Conservation (phyloP, 2,797 vertebrate species). For the Sitta carolinensis region DNA sequence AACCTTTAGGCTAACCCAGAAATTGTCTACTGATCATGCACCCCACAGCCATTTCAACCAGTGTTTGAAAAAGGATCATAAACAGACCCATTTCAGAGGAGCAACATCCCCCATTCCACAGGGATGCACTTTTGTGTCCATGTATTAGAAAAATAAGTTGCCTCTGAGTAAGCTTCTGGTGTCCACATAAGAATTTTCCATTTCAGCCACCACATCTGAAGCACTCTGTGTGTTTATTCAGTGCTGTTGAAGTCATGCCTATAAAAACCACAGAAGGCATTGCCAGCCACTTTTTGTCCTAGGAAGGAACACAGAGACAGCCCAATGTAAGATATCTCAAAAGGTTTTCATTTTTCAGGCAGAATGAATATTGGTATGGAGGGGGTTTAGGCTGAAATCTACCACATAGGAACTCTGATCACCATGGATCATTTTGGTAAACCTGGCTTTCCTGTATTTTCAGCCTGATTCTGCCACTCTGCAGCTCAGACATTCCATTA, state of each 20-base stretch:
- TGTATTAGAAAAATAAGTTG: not conserved
- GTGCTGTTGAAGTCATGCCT: not conserved
- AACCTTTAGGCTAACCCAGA: not conserved
- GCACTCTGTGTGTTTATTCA: not conserved
- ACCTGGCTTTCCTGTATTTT: not conserved
- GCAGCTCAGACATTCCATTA: constrained; percentile 48
- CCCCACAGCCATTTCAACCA: not conserved
- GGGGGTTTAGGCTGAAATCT: not conserved
- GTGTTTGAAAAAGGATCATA: not conserved
- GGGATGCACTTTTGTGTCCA: not conserved
- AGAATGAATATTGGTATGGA: accelerated
- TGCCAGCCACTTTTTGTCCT: not conserved
- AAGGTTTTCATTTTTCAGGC: not conserved
- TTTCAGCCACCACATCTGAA: not conserved
- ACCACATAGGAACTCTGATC: not conserved
- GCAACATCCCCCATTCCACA: not conserved
- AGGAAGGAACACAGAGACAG: not conserved
- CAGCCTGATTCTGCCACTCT: not conserved
- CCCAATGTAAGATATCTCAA: not conserved
- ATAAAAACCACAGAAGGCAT: not conserved
- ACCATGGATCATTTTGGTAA: not conserved
- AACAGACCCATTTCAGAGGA: not conserved
- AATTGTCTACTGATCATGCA: not conserved
- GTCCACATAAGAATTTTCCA: not conserved
- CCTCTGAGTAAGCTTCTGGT: not conserved